Base-by-base conservation (phyloP, 1,140 invertebrate species). In the Amphibalanus amphitrite region DNA sequence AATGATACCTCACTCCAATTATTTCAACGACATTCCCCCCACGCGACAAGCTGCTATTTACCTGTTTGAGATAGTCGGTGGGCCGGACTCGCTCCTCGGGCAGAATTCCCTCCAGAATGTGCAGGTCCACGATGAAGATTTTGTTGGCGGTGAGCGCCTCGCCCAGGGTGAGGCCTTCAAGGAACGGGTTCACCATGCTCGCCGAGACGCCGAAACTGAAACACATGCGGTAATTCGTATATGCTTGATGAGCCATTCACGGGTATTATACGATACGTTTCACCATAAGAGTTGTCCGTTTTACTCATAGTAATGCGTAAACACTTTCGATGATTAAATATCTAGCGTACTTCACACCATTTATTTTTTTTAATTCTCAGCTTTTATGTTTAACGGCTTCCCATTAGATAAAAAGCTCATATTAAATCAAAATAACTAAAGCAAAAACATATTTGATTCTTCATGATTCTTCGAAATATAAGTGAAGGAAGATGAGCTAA, bases 91-190 rank as follows among this genome's bases (percentile, higher is more conserved):
- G 4, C 15, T 15, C 33, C 33, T 4, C 33, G 4, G 33, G 4
- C 33, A 15, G 33, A 38, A 38, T 72, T 10, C 76, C 79, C 69
- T 82, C 76, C 67, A 83, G 73, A 26, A 83, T 79, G 73, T 80
- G 76, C 17, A 82, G 75, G 74, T 84, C 82, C 29, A 81, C 78
- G 0, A 83, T 78, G 74, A 83, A 84, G 17, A 84, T 75, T 68
- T 80, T 78, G 47, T 83, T 83, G 3, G 78, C 75, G 68, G 79
- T 75, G 8, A 84, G 74, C 28, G 82, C 79, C 68, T 82, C 75
- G 33, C 79, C 71, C 15, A 84, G 70, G 8, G 78, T 78, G 73
- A 78, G 72, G 0, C 80, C 82, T 74, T 82, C 82, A 59, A 84
- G 71, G 40, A 82, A 79, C 26, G 79, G 80, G 38, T 77, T 72